Evolutionary conservation across 2,888 invertebrate genomes (phyloP).

Genomic region (Trilocha varians): DNA sequence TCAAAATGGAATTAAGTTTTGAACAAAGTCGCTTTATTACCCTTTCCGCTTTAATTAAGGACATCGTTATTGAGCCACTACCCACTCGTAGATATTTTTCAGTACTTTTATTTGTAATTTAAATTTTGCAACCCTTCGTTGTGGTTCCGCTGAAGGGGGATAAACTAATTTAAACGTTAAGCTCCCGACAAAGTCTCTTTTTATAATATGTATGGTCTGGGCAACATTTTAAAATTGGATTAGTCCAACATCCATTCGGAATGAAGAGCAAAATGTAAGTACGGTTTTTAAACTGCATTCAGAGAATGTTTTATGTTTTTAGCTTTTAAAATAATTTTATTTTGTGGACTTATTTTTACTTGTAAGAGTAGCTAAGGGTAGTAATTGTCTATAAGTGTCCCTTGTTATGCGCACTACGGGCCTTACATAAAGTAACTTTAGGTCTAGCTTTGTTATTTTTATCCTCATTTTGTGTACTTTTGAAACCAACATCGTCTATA

Average conservation of each 20-base stretch:
- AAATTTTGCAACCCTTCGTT: constrained; percentile 69
- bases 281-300: constrained; percentile 13
- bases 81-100: constrained; percentile 70
- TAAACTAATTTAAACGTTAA: constrained; percentile 73
- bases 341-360: no score
- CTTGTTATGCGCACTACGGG: no score
- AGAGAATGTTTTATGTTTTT: constrained; percentile 11
- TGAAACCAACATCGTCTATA: not conserved
- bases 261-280: constrained; percentile 24
- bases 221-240: constrained; percentile 62
- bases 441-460: no score
- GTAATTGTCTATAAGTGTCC: no score
- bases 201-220: constrained; percentile 60
- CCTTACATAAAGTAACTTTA: no score
- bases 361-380: no score
- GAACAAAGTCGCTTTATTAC: constrained; percentile 66
- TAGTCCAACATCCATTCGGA: constrained; percentile 37
- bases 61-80: constrained; percentile 69
- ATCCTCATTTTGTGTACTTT: no score
- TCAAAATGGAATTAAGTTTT: constrained; percentile 32
- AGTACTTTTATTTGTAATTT: constrained; percentile 74
- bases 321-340: constrained; percentile 6
- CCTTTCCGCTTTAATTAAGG: constrained; percentile 69
- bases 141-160: constrained; percentile 62
- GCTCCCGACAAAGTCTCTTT: constrained; percentile 62